Percentiles rank a stretch among this genome's conserved stretches.
Evolutionary conservation across 1,140 invertebrate genomes (phyloP).

Genomic region (Trichonephila inaurata): DNA sequence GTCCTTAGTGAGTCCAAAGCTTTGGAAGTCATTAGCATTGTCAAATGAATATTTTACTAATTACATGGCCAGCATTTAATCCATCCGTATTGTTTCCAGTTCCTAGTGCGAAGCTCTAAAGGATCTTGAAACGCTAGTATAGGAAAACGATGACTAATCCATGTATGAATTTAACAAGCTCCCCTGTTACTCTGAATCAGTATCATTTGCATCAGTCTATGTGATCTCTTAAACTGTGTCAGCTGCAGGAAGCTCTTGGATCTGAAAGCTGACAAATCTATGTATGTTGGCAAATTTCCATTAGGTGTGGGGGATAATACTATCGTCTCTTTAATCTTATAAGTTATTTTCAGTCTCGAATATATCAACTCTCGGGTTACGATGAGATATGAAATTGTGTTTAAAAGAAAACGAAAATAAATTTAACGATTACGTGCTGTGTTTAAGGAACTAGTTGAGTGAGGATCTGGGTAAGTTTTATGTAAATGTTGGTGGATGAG

Average conservation of each 20-base stretch:
- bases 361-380: background rate
- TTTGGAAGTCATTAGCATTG: background rate
- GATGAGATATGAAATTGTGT: too few relatives aligned
- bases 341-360: background rate
- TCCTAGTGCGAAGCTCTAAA: background rate
- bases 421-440: too few relatives aligned
- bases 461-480: too few relatives aligned
- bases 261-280: background rate
- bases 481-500: too few relatives aligned
- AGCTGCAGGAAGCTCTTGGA: background rate
- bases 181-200: background rate
- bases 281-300: background rate
- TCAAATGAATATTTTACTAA: background rate
- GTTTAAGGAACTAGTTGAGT: too few relatives aligned
- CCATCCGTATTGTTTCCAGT: background rate
- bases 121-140: background rate
- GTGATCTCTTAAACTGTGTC: background rate
- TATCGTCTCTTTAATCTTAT: conserved; percentile 1
- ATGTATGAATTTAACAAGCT: background rate
- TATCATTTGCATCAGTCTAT: background rate
- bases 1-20: background rate
- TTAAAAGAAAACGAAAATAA: too few relatives aligned
- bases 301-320: background rate
- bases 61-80: background rate
- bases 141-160: background rate